phyloP scores from a whole-genome alignment of 2,888 invertebrate species.

The Drosophila putrida region DNA sequence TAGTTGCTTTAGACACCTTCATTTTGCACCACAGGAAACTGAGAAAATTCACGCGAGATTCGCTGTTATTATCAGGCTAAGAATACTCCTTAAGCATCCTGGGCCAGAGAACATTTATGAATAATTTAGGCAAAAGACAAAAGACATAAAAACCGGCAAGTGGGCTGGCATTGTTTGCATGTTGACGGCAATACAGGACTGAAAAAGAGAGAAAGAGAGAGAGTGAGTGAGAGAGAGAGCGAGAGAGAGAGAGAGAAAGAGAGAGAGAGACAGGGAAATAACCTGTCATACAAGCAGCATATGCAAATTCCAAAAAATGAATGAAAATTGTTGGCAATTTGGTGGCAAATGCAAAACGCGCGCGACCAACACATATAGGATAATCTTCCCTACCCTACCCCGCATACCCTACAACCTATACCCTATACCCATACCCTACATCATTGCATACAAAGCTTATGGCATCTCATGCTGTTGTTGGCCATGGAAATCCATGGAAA shows the following conservation, averaged over 20 bases:
- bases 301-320: conserved; percentile 78
- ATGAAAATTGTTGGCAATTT: conserved; percentile 81
- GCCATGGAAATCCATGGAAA: conserved; percentile 36
- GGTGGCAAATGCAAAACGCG: conserved; percentile 70
- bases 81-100: conserved; percentile 17
- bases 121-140: conserved; percentile 63
- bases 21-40: conserved; percentile 5
- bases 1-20: background rate
- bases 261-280: conserved; percentile 13
- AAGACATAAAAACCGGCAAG: conserved; percentile 57
- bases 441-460: conserved; percentile 1
- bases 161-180: conserved; percentile 54
- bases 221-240: conserved; percentile 1
- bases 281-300: conserved; percentile 54
- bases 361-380: conserved; percentile 18
- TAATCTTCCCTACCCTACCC: background rate
- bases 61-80: conserved; percentile 45
- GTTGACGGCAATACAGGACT: conserved; percentile 19
- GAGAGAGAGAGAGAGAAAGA: background rate
- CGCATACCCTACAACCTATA: background rate
- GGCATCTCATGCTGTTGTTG: conserved; percentile 16
- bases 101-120: conserved; percentile 53
- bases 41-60: conserved; percentile 51
- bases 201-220: background rate
- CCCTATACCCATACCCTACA: background rate